Evolutionary conservation across 2,888 invertebrate species (phyloP).

Genomic region (Folsomia manolachei): DNA sequence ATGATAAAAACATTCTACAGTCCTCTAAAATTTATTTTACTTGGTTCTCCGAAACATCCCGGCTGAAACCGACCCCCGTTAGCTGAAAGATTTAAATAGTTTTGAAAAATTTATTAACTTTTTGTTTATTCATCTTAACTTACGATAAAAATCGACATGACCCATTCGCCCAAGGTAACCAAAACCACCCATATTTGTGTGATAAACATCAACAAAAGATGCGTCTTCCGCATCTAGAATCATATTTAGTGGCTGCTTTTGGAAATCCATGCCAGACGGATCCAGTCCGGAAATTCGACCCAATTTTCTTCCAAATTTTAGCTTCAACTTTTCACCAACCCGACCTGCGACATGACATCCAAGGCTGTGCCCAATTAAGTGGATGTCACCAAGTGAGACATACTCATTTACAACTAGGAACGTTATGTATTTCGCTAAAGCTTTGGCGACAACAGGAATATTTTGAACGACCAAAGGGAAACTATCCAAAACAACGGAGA

Average conservation of each 20-base stretch:
- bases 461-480: not conserved
- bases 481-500: not conserved
- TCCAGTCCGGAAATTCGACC: not conserved
- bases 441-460: not conserved
- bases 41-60: not conserved
- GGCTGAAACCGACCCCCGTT: not conserved
- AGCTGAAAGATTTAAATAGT: not conserved
- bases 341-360: not conserved
- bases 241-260: not conserved
- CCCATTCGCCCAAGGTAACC: not conserved
- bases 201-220: not conserved
- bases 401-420: not conserved
- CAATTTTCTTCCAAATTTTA: not conserved
- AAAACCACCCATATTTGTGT: not conserved
- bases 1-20: no score
- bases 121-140: not conserved
- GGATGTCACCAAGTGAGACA: not conserved
- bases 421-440: not conserved
- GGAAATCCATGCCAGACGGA: not conserved
- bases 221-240: not conserved
- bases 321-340: not conserved
- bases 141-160: not conserved
- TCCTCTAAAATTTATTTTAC: no score
- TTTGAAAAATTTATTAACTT: not conserved
- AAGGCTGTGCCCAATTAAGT: not conserved